Percentiles rank a stretch among this genome's conserved stretches.
These are phyloP conservation scores for Eurystomus glaucurus DNA, from an alignment of 2,797 vertebrate species.

Conservation along the genomic window DNA sequence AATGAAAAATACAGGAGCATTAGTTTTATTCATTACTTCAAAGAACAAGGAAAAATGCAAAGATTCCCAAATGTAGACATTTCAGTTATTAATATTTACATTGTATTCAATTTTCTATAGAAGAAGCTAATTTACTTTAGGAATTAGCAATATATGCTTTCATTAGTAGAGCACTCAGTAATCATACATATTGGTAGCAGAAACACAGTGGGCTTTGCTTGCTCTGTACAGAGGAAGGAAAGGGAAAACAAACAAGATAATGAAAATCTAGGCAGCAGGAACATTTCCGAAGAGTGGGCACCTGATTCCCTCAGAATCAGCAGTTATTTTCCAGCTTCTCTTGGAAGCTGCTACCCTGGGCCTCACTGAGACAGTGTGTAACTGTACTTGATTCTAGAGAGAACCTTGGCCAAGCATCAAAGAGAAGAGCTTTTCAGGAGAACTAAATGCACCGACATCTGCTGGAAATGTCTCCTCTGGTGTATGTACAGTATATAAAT, in stretches of 20 bases:
- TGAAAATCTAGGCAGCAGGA: neutral
- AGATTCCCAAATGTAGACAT: neutral
- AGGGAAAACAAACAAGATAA: neutral
- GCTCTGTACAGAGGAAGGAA: neutral
- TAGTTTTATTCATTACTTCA: neutral
- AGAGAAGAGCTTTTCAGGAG: neutral
- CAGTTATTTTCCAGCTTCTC: neutral
- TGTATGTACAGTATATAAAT: neutral
- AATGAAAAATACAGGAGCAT: neutral
- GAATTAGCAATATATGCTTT: neutral
- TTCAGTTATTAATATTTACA: neutral
- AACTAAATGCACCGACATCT: neutral
- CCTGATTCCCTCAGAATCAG: neutral
- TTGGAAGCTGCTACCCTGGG: neutral
- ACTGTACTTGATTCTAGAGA: neutral
- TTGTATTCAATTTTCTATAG: neutral
- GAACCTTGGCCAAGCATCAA: neutral
- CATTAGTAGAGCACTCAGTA: neutral
- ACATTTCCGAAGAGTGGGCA: neutral
- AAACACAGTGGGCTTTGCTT: conserved; percentile 2
- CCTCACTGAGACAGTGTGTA: neutral
- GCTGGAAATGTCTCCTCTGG: neutral
- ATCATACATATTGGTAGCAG: neutral
- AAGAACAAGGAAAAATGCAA: neutral
- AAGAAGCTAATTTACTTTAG: neutral